A percentile compares a stretch with the other conserved stretches of the same genome.
Conservation (phyloP, 2,888 invertebrate genomes). For the Morinoia aosen region DNA sequence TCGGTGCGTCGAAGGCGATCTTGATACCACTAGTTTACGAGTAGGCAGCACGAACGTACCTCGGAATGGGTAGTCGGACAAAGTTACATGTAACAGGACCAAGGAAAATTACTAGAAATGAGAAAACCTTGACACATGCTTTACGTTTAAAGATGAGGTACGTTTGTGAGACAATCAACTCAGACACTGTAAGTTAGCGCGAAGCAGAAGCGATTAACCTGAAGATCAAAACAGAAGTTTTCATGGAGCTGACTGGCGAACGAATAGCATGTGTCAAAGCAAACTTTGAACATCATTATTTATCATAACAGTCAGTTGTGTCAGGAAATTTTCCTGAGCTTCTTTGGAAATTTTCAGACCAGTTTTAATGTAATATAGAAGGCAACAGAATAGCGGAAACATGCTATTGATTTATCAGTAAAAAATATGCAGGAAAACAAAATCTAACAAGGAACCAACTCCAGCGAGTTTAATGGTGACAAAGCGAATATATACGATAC, state of each 20-base stretch:
- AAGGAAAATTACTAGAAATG: background rate
- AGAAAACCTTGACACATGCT: background rate
- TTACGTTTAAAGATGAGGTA: background rate
- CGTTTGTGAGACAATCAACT: background rate
- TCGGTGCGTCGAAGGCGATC: background rate
- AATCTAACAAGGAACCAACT: background rate
- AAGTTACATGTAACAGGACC: background rate
- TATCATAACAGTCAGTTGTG: too few species aligned
- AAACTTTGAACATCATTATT: background rate
- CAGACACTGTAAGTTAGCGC: background rate
- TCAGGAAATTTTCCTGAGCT: background rate
- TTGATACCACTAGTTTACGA: background rate
- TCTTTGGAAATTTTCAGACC: background rate
- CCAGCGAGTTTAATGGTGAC: background rate
- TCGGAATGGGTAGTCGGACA: background rate
- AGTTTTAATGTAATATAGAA: background rate
- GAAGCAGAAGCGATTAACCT: background rate
- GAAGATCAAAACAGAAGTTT: background rate
- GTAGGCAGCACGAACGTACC: background rate
- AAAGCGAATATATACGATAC: background rate
- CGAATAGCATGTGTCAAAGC: background rate
- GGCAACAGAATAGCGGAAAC: background rate
- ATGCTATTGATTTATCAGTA: background rate
- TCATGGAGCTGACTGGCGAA: background rate
- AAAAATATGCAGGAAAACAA: background rate